A percentile compares a stretch with the other conserved stretches of the same genome.
Evolutionary conservation across 2,888 invertebrate genomes (phyloP).

Genomic region (Melolontha melolontha): DNA sequence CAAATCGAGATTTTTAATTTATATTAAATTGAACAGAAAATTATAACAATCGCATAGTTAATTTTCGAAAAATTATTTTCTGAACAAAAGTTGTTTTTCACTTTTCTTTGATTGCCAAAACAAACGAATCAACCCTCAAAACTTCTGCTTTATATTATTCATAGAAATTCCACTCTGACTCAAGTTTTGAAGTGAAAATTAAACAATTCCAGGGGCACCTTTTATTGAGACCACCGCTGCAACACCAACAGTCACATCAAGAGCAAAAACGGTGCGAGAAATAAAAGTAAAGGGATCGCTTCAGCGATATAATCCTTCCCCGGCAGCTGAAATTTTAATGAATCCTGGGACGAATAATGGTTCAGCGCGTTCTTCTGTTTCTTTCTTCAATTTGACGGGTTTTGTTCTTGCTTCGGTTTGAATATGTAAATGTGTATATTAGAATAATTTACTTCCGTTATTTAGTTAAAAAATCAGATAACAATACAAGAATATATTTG

Average conservation of each 20-base stretch:
- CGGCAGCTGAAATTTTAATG: conserved; percentile 17
- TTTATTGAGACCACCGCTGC: conserved; percentile 8
- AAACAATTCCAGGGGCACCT: conserved; percentile 3
- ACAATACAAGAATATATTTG: no score
- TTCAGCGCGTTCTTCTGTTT: background rate
- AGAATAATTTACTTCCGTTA: no score
- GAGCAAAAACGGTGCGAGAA: background rate
- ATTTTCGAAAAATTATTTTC: no score
- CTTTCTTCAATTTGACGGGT: background rate
- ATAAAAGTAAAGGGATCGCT: conserved; percentile 14
- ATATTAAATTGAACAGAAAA: no score
- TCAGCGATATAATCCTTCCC: conserved; percentile 11
- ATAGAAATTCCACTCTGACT: background rate
- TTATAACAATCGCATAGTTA: no score
- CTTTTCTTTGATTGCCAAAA: background rate
- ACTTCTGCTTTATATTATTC: conserved; percentile 14
- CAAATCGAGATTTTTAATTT: no score
- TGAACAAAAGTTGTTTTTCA: no score
- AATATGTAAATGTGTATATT: background rate
- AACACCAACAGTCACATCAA: background rate
- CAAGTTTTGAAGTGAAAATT: conserved; percentile 20
- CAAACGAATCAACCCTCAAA: background rate
- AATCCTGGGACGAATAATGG: conserved; percentile 9
- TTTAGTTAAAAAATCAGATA: no score
- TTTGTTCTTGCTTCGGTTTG: background rate